Evolutionary conservation across 1,140 invertebrate species (phyloP).

Genomic region (Adoxophyes honmai): DNA sequence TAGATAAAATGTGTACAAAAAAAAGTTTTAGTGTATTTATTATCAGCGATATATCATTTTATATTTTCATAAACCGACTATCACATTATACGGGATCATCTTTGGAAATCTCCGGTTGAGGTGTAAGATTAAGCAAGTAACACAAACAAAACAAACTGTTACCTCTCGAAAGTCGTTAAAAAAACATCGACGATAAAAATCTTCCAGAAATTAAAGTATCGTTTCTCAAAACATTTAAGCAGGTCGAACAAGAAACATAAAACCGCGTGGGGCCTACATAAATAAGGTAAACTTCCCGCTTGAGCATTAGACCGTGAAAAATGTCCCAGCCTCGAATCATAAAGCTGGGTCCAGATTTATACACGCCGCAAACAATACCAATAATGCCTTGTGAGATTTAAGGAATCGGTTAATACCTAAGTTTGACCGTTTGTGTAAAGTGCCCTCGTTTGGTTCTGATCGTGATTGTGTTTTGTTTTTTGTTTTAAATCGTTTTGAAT

Average conservation of each 20-base stretch:
- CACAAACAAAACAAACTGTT: no score
- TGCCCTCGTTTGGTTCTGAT: no score
- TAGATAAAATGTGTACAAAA: no score
- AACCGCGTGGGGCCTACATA: constrained; percentile 14
- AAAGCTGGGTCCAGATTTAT: constrained; percentile 6
- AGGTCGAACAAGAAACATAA: constrained; percentile 14
- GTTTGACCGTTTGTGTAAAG: no score
- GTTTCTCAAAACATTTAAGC: not conserved
- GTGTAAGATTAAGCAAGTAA: no score
- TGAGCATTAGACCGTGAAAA: constrained; percentile 10
- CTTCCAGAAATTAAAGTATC: not conserved
- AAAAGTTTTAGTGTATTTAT: no score
- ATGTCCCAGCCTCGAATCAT: constrained; percentile 8
- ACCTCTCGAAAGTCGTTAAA: not conserved
- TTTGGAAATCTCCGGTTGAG: no score
- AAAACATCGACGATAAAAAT: not conserved
- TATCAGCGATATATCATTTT: no score
- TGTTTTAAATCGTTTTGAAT: no score
- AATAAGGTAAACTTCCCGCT: constrained; percentile 7
- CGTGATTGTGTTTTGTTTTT: no score
- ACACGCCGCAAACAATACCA: constrained; percentile 4
- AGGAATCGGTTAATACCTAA: not conserved
- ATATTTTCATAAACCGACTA: no score
- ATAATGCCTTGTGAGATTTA: constrained; percentile 1
- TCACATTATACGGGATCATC: no score